These are phyloP conservation scores for Propithecus perrieri DNA, from an alignment of 2,797 vertebrate species.

Conservation along the genomic window DNA sequence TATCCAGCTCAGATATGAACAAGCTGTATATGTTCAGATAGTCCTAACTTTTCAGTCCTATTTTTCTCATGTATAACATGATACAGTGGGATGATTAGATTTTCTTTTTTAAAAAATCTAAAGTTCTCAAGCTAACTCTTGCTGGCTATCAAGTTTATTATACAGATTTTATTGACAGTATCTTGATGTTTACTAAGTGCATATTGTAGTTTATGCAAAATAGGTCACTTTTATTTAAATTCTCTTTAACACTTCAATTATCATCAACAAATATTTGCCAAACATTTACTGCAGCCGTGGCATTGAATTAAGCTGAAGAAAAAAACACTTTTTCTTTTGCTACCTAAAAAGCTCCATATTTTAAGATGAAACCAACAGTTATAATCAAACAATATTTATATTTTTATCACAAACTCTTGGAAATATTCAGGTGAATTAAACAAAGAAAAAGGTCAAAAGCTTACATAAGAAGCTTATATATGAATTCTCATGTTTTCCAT, in stretches of 20 bases:
- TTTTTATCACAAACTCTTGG: not conserved
- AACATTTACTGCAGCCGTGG: not conserved
- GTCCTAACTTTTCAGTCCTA: not conserved
- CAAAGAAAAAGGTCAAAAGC: not conserved
- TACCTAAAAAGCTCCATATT: not conserved
- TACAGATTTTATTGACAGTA: not conserved
- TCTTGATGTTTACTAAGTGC: slow-evolving; percentile 12
- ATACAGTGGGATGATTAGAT: not conserved
- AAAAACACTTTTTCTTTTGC: not conserved
- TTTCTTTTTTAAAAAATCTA: slow-evolving; percentile 20
- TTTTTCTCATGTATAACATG: slow-evolving; percentile 2
- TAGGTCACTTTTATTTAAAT: not conserved
- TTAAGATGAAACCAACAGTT: not conserved
- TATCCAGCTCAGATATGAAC: not conserved
- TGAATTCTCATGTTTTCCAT: not conserved
- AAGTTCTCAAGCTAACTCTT: slow-evolving; percentile 7
- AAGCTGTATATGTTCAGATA: not conserved
- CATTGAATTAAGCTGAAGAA: not conserved
- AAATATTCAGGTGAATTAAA: not conserved
- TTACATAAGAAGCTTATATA: not conserved
- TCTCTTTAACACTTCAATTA: not conserved
- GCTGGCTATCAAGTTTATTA: not conserved
- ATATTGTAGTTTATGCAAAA: not conserved
- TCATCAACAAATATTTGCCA: not conserved
- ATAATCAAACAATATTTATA: not conserved